Conservation (phyloP, 2,113 vertebrate genomes). For the Pseudonaja textilis region DNA sequence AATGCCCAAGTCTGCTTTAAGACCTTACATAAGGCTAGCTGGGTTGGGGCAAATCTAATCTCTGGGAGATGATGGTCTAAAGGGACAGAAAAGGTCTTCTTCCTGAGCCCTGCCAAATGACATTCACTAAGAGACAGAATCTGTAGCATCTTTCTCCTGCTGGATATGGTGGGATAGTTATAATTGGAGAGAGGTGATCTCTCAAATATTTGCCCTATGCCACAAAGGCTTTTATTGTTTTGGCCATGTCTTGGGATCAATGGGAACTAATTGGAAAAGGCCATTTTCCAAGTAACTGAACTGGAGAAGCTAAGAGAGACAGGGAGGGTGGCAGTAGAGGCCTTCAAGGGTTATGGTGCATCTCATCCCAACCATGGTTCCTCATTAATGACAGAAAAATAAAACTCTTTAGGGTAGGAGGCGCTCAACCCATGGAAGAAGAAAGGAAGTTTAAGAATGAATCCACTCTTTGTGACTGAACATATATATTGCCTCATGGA, state of each 20-base stretch:
- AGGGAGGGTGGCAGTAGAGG: neutral
- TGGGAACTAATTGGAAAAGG: neutral
- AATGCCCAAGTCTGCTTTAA: neutral
- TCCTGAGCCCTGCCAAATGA: neutral
- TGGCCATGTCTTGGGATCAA: neutral
- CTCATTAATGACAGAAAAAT: neutral
- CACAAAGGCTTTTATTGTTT: neutral
- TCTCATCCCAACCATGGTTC: too few species aligned
- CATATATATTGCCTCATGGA: neutral
- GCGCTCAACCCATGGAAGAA: neutral
- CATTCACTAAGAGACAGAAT: neutral
- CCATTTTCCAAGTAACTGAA: neutral
- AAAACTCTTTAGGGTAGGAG: neutral
- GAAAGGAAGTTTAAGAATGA: neutral
- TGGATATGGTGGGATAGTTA: neutral
- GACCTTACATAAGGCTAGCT: neutral
- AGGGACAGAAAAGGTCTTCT: neutral
- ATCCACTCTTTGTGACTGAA: too few species aligned
- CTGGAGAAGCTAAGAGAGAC: neutral
- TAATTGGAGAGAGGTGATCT: neutral
- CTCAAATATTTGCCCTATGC: neutral
- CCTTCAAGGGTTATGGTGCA: neutral
- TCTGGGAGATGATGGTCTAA: neutral
- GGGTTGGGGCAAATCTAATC: neutral
- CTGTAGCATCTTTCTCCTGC: neutral